Percentiles rank a stretch among this genome's conserved stretches.
Evolutionary conservation across 2,113 vertebrate genomes (phyloP).

Genomic region (Dendropsophus ebraccatus): DNA sequence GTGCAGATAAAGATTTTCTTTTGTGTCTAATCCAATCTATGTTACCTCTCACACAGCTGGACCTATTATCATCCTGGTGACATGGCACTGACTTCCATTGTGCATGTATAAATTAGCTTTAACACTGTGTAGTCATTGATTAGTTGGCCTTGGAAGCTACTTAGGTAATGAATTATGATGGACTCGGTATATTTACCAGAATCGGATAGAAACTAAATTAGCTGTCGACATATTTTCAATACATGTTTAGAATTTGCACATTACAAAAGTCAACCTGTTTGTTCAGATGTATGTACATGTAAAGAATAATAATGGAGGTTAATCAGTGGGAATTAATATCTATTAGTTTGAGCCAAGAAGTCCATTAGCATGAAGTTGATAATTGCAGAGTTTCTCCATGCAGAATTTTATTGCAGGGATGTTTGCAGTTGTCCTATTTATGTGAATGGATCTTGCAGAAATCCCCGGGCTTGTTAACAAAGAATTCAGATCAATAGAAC

Average conservation of each 20-base stretch:
- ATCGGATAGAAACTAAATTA: neutral
- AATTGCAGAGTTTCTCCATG: neutral
- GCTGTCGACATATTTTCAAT: neutral
- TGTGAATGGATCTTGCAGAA: no score
- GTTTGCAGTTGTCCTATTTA: no score
- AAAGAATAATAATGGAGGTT: neutral
- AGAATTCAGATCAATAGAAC: no score
- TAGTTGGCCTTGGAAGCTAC: constrained; percentile 13
- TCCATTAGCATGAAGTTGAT: neutral
- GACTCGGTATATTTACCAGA: neutral
- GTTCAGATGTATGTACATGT: neutral
- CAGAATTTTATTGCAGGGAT: neutral
- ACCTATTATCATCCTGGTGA: constrained; percentile 48
- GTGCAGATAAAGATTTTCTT: constrained; percentile 48
- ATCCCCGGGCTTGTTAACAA: no score
- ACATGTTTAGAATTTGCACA: neutral
- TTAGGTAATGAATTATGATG: constrained; percentile 45
- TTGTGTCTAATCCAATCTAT: constrained; percentile 49
- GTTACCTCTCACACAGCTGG: constrained; percentile 38
- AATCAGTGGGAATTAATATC: neutral
- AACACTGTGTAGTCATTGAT: constrained; percentile 42
- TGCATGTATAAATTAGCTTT: constrained; percentile 44
- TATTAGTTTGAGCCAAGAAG: neutral
- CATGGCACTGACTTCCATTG: constrained; percentile 52
- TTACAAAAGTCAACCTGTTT: neutral